Conservation (phyloP, 2,113 vertebrate species). For the Oenanthe oenanthe region DNA sequence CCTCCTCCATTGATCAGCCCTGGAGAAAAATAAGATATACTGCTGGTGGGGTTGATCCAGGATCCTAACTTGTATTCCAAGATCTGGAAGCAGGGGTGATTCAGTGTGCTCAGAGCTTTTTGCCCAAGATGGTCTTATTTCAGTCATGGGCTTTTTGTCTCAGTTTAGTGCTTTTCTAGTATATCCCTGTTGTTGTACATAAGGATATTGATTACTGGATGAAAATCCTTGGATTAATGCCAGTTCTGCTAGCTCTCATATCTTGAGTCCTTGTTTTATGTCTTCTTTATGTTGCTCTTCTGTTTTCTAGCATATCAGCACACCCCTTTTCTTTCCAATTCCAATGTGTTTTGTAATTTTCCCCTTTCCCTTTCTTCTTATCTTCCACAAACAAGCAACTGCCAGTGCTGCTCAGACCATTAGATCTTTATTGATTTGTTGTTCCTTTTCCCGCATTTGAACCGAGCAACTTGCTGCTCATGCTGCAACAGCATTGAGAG, state of each 20-base stretch:
- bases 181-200: not conserved
- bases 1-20: rapidly evolving
- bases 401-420: not conserved
- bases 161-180: not conserved
- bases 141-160: not conserved
- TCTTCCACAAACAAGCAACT: not conserved
- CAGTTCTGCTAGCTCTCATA: not conserved
- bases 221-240: not conserved
- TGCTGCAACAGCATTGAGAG: not conserved
- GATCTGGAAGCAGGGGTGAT: not conserved
- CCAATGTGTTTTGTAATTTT: not conserved
- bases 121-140: not conserved
- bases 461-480: not conserved
- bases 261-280: not conserved
- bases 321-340: not conserved
- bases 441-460: not conserved
- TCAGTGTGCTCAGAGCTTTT: not conserved
- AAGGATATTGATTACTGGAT: not conserved
- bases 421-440: not conserved
- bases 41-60: not conserved
- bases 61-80: not conserved
- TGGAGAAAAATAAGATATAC: not conserved
- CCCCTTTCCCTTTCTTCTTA: not conserved
- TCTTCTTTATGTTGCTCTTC: not conserved
- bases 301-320: not conserved